Evolutionary conservation across 2,797 vertebrate species (phyloP).

Genomic region (Muscicapa striata): DNA sequence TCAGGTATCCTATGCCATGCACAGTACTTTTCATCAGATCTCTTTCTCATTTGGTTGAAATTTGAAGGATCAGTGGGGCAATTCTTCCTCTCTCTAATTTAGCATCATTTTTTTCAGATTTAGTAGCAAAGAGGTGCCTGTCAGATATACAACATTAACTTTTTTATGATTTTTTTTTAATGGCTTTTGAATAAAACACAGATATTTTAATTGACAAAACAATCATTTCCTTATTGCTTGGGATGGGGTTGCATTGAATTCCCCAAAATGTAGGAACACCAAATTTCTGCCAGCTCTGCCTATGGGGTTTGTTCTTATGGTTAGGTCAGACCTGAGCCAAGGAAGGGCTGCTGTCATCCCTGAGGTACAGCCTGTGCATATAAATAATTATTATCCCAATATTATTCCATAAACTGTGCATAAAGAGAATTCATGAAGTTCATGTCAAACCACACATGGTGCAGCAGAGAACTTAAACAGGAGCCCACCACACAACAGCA

Average conservation of each 20-base stretch:
- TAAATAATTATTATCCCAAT: neutral
- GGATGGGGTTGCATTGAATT: neutral
- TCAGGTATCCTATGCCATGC: neutral
- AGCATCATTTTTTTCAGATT: neutral
- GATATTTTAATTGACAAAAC: neutral
- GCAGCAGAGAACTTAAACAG: neutral
- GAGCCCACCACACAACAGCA: neutral
- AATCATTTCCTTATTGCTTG: neutral
- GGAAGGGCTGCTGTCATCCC: neutral
- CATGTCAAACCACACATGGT: neutral
- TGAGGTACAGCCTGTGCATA: fast-evolving
- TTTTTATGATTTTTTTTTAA: neutral
- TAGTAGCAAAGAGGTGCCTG: neutral
- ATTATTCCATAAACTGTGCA: neutral
- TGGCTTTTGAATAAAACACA: neutral
- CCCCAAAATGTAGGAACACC: fast-evolving
- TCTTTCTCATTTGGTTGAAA: neutral
- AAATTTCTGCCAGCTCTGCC: neutral
- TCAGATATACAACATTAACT: neutral
- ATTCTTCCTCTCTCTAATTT: neutral
- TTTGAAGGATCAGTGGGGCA: neutral
- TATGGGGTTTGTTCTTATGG: neutral
- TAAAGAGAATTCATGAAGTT: neutral
- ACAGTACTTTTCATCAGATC: neutral
- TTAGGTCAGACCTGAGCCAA: neutral